A percentile compares a stretch with the other conserved stretches of the same genome.
These are phyloP conservation scores for Drosophila leonis DNA, from an alignment of 2,888 invertebrate species.

Conservation along the genomic window DNA sequence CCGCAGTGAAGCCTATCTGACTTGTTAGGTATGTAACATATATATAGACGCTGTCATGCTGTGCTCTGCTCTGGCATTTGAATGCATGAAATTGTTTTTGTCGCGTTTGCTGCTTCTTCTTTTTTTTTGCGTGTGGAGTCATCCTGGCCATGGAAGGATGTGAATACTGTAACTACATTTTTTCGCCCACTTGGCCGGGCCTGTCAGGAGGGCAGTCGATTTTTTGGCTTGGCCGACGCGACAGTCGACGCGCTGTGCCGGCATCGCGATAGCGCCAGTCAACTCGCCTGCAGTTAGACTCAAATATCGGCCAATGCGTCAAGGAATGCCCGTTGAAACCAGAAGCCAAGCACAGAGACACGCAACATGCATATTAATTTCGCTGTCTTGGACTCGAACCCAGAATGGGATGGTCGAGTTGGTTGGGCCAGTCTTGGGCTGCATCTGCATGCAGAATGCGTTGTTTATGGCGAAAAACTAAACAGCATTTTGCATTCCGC, in stretches of 20 bases:
- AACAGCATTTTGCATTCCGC: slow-evolving; percentile 39
- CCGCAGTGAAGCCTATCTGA: no score
- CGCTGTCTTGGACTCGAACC: slow-evolving; percentile 22
- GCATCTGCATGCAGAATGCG: slow-evolving; percentile 73
- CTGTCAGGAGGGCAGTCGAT: slow-evolving; percentile 61
- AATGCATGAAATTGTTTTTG: slow-evolving; percentile 79
- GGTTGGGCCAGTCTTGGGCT: slow-evolving; percentile 33
- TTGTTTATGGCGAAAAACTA: slow-evolving; percentile 64
- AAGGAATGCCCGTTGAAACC: slow-evolving; percentile 53
- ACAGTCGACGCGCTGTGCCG: slow-evolving; percentile 36
- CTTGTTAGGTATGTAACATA: slow-evolving; percentile 21
- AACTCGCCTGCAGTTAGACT: slow-evolving; percentile 28
- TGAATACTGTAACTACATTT: slow-evolving; percentile 78
- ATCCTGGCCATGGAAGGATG: slow-evolving; percentile 61
- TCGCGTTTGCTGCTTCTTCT: slow-evolving; percentile 42
- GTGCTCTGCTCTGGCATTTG: slow-evolving; percentile 68
- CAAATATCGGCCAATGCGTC: slow-evolving; percentile 80
- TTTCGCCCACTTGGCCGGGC: slow-evolving; percentile 66
- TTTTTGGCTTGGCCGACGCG: slow-evolving; percentile 38
- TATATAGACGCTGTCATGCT: slow-evolving; percentile 50
- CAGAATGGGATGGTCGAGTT: slow-evolving; percentile 29
- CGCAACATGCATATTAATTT: slow-evolving; percentile 68
- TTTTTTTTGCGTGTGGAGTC: slow-evolving; percentile 17
- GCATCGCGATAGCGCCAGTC: slow-evolving; percentile 73
- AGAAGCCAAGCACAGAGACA: slow-evolving; percentile 44